Evolutionary conservation across 2,797 vertebrate genomes (phyloP), one percentile per base, ranked within the genome.

Genomic region (Gallinago solitaria): DNA sequence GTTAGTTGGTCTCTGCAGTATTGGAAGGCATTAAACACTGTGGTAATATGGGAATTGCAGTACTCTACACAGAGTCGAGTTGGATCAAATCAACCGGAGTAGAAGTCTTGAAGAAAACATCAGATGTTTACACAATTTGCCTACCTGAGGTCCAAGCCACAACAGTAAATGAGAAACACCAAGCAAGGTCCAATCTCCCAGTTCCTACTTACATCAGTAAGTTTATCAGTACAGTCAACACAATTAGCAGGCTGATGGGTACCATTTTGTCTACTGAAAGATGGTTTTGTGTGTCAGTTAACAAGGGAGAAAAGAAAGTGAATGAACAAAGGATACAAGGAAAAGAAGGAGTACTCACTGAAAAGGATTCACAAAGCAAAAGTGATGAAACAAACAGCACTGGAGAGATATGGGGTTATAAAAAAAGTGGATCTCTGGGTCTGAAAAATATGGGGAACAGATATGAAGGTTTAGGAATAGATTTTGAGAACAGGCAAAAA

Each of bases 151-250:
- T 95, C 96, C 78, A 86, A 97, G 91, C 86, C 89, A 96, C 96
- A 92, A 91, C 48, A 86, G 93, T 83, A 89, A 92, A 93, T 97
- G 94, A 97, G 95, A 97, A 93, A 92, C 57, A 97, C 87, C 80
- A 96, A 96, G 79, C 91, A 94, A 96, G 92, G 94, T 97, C 95
- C 93, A 95, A 97, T 96, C 90, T 97, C 95, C 85, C 89, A 54
- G 83, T 95, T 93, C 80, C 69, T 94, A 96, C 91, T 83, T 97
- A 95, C 76, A 65, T 76, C 94, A 17, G 41, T 43, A 43, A 43
- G 41, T 95, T 79, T 92, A 93, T 86, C 89, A 97, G 89, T 77
- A 64, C 43, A 87, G 78, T 68, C 92, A 90, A 85, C 45, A 83
- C 20, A 93, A 85, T 95, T 85, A 87, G 70, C 68, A 90, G 75